A percentile compares a stretch with the other conserved stretches of the same genome.
These are phyloP conservation scores for Proteles cristata DNA, from an alignment of 2,113 vertebrate genomes.

Conservation along the genomic window DNA sequence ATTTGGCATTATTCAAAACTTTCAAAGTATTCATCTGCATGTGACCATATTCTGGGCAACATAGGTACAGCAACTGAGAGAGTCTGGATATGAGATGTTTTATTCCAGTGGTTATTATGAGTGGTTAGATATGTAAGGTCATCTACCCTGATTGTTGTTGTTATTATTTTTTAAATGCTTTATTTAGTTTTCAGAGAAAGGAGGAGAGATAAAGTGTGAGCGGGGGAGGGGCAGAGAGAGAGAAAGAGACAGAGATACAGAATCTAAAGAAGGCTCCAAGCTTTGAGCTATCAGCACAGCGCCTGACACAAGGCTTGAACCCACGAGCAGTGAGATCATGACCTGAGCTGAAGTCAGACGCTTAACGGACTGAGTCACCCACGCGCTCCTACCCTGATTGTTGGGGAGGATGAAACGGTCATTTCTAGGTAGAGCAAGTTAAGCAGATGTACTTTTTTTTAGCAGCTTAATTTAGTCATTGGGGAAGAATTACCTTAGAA, in stretches of 20 bases:
- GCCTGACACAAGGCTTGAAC: too few relatives aligned
- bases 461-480: background rate
- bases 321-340: too few relatives aligned
- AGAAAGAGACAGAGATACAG: too few relatives aligned
- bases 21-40: background rate
- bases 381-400: background rate
- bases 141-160: background rate
- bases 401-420: background rate
- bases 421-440: background rate
- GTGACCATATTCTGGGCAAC: background rate
- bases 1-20: background rate
- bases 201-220: too few relatives aligned
- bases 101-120: background rate
- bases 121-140: background rate
- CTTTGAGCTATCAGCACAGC: too few relatives aligned
- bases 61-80: background rate
- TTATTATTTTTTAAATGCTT: too few relatives aligned
- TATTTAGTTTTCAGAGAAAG: too few relatives aligned
- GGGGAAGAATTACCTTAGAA: background rate
- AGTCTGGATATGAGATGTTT: too few relatives aligned
- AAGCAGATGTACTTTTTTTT: background rate
- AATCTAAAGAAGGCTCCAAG: too few relatives aligned
- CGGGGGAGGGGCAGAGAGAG: too few relatives aligned
- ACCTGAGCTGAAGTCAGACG: too few relatives aligned
- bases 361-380: too few relatives aligned